Conservation (phyloP, 2,888 invertebrate species). For the Xestia rhomboidea region DNA sequence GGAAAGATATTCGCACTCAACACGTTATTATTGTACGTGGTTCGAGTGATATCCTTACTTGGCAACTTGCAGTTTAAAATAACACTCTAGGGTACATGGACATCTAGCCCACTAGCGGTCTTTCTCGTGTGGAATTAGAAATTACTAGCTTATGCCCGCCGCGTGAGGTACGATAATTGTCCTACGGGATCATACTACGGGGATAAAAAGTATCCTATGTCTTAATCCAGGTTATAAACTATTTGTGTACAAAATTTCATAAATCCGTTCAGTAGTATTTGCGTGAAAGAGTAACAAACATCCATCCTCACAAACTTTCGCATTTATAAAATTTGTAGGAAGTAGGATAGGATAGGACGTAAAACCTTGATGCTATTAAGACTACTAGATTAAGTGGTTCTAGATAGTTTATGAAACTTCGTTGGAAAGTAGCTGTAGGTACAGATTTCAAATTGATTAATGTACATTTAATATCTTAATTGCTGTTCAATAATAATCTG, state of each 20-base stretch:
- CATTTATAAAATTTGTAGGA: too few species aligned
- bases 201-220: too few species aligned
- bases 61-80: slow-evolving; percentile 44
- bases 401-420: not conserved
- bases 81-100: slow-evolving; percentile 8
- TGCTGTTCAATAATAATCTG: not conserved
- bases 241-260: too few species aligned
- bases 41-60: slow-evolving; percentile 41
- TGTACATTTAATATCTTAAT: not conserved
- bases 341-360: not conserved
- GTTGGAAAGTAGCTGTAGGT: not conserved
- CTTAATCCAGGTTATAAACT: too few species aligned
- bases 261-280: too few species aligned
- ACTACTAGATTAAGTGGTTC: not conserved
- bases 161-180: too few species aligned
- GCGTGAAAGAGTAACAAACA: too few species aligned
- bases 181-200: too few species aligned
- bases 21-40: slow-evolving; percentile 59
- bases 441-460: not conserved
- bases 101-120: not conserved
- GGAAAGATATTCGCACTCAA: slow-evolving; percentile 45
- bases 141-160: not conserved
- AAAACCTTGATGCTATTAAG: not conserved
- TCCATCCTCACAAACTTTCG: too few species aligned
- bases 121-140: slow-evolving; percentile 8